Evolutionary conservation across 2,888 invertebrate species (phyloP).

Genomic region (Agapostemon virescens): DNA sequence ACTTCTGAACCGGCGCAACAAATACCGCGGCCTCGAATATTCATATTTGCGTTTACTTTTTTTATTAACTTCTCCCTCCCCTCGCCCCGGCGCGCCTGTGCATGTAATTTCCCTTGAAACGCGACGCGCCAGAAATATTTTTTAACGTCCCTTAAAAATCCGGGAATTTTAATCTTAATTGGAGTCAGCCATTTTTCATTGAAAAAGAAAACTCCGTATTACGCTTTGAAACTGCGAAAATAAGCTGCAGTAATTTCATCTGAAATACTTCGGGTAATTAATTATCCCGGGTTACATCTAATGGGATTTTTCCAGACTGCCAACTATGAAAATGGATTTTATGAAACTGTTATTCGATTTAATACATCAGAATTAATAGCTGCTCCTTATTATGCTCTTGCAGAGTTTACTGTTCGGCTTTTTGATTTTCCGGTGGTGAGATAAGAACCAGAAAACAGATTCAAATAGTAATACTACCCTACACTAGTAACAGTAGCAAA

Average conservation of each 20-base stretch:
- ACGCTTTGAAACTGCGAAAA: not conserved
- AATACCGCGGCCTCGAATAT: not conserved
- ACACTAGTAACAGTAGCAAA: not conserved
- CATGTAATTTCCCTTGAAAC: not conserved
- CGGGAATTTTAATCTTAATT: not conserved
- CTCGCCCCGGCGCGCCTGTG: not conserved
- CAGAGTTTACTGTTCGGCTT: not conserved
- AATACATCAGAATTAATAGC: not conserved
- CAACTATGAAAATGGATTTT: not conserved
- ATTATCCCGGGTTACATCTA: not conserved
- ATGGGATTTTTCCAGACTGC: not conserved
- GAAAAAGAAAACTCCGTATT: not conserved
- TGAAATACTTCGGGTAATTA: not conserved
- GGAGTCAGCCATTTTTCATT: not conserved
- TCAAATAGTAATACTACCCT: too few relatives aligned
- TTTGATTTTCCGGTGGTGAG: not conserved
- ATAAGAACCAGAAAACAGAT: not conserved
- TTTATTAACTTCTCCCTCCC: constrained; percentile 5
- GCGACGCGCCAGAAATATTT: not conserved
- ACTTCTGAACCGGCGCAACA: constrained; percentile 9
- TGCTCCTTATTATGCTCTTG: not conserved
- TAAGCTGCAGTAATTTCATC: not conserved
- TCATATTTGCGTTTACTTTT: constrained; percentile 20
- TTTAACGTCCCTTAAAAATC: not conserved
- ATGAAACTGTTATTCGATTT: not conserved